These are phyloP conservation scores for Drosophila willistoni DNA, from an alignment of 1,140 invertebrate species.

Conservation along the genomic window DNA sequence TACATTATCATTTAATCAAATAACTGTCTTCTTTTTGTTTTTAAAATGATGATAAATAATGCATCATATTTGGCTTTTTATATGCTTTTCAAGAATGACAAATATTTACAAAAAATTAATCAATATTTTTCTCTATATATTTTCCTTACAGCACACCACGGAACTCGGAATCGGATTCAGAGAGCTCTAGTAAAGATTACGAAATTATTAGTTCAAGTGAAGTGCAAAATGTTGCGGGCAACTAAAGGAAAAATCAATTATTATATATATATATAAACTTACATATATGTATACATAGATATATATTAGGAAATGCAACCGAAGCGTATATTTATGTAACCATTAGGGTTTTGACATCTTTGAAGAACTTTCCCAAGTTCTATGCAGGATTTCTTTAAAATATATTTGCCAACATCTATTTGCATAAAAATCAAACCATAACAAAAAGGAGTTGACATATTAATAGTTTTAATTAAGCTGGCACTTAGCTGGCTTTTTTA, in stretches of 20 bases:
- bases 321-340: not conserved
- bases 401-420: no score
- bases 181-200: constrained; percentile 80
- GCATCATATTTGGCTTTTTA: no score
- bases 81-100: constrained; percentile 3
- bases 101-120: constrained; percentile 14
- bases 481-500: not conserved
- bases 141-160: constrained; percentile 66
- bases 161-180: constrained; percentile 76
- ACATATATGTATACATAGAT: not conserved
- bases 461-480: no score
- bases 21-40: constrained; percentile 17
- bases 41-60: constrained; percentile 9
- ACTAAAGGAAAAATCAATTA: constrained; percentile 51
- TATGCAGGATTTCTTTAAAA: no score
- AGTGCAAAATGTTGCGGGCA: constrained; percentile 78
- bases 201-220: constrained; percentile 82
- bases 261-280: not conserved
- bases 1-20: constrained; percentile 10
- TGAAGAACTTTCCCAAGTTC: no score
- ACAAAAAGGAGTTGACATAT: no score
- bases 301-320: constrained; percentile 2
- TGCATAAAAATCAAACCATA: no score
- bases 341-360: no score
- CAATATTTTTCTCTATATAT: constrained; percentile 20